Evolutionary conservation across 2,888 invertebrate genomes (phyloP), one percentile per base, ranked within the genome.

Genomic region (Miltochrista miniata): DNA sequence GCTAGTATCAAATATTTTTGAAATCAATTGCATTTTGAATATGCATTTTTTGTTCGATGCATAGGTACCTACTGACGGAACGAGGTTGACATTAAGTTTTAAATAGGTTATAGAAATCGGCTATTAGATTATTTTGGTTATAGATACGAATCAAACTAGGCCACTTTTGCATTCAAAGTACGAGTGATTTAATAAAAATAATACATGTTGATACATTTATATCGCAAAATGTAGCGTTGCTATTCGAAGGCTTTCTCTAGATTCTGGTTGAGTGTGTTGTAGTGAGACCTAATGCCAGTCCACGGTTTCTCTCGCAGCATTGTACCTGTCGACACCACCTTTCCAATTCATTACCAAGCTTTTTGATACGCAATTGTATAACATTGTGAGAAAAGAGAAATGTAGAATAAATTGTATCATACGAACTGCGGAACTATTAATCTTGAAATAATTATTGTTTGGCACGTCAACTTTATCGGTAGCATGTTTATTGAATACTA

Each of bases 241-340:
- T 55, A 75, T 79, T 74, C 78, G 60, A 55, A 68, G 74, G 79
- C 85, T 86, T 85, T 86, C 85, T 79, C 85, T 79, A 45, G 15
- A 62, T 75, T 82, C 81, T 79, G 76, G 81, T 80, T 75, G 73
- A 60, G 61, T 61, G 46, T 24, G 31, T 56, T 57, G 51, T 31
- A 36, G 46, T 44, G 49, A 51, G 58, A 48, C 52, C 47, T 39
- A 55, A 51, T 9, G 51, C 51, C 56, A 4, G 54, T 55, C 33
- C 13, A 41, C 43, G 45, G 59, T 61, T 66, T 64, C 59, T 51
- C 56, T 68, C 44, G 43, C 44, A 45, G 48, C 33, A 64, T 61
- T 67, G 59, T 67, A 54, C 40, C 33, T 49, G 46, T 43, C 15
- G 45, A 35, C 43, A 50, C 12, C n/a, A 46, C 61, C 66, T 62